Conservation (phyloP, 2,888 invertebrate genomes). For the Bimastos eiseni region DNA sequence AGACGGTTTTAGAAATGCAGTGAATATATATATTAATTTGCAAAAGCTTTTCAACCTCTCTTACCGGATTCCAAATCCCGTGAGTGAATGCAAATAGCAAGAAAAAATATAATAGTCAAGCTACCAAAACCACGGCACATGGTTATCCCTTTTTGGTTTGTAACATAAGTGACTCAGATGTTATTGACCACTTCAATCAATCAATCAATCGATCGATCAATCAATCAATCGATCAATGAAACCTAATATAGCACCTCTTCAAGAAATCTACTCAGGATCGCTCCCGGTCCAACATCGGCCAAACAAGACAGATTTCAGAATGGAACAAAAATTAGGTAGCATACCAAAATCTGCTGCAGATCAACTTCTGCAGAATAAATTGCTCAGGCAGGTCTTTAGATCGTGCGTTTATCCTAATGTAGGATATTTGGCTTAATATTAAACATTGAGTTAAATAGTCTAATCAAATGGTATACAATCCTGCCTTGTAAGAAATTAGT, state of each 20-base stretch:
- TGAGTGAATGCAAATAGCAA: neutral
- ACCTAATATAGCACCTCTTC: no score
- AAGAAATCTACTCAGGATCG: no score
- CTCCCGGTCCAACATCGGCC: no score
- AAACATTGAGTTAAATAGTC: neutral
- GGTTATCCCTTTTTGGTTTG: neutral
- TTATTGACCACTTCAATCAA: neutral
- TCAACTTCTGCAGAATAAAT: neutral
- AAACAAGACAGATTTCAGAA: no score
- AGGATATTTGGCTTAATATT: neutral
- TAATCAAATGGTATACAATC: neutral
- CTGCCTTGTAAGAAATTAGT: neutral
- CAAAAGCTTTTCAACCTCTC: neutral
- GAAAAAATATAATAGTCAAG: neutral
- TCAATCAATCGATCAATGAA: no score
- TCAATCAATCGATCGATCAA: no score
- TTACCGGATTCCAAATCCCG: neutral
- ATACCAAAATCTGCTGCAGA: neutral
- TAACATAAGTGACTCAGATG: neutral
- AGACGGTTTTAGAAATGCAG: neutral
- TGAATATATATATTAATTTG: neutral
- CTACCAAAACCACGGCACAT: neutral
- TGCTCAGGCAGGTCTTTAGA: neutral
- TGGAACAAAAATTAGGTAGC: no score
- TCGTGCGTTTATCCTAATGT: neutral